phyloP scores from a whole-genome alignment of 2,888 invertebrate genomes.

The Charanyca ferruginea region DNA sequence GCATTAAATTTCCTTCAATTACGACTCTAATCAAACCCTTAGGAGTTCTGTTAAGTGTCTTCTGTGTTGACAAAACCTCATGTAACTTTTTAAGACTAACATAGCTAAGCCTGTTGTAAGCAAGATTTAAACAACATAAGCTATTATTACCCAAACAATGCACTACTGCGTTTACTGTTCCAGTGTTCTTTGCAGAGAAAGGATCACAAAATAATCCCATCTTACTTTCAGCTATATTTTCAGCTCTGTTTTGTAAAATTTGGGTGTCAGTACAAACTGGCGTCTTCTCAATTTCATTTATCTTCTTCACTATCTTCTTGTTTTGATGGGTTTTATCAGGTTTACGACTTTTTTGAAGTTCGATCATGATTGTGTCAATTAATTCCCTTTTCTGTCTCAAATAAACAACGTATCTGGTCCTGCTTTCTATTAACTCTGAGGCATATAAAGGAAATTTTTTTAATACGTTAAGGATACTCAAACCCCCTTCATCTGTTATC shows the following conservation, averaged over 20 bases:
- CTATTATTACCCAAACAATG: slow-evolving; percentile 77
- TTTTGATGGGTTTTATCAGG: not conserved
- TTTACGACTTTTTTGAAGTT: not conserved
- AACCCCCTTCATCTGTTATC: slow-evolving; percentile 75
- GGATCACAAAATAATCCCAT: slow-evolving; percentile 73
- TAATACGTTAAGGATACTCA: slow-evolving; percentile 62
- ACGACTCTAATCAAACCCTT: slow-evolving; percentile 75
- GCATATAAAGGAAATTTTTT: slow-evolving; percentile 54
- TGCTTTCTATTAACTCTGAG: slow-evolving; percentile 1
- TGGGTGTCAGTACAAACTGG: too few relatives aligned
- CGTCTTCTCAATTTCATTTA: slow-evolving; percentile 53
- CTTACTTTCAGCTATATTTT: slow-evolving; percentile 58
- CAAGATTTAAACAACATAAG: slow-evolving; percentile 75
- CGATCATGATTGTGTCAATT: fast-evolving
- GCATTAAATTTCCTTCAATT: slow-evolving; percentile 80
- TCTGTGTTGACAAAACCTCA: slow-evolving; percentile 72
- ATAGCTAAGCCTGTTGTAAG: slow-evolving; percentile 77
- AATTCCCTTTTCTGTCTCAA: slow-evolving; percentile 8
- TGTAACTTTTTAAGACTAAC: slow-evolving; percentile 70
- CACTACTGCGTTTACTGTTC: slow-evolving; percentile 54
- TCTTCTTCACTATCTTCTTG: fast-evolving
- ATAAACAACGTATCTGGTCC: not conserved
- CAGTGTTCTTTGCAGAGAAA: slow-evolving; percentile 64
- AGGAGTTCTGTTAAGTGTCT: slow-evolving; percentile 65
- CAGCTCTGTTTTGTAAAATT: slow-evolving; percentile 71